A percentile compares a stretch with the other conserved stretches of the same genome.
These are phyloP conservation scores for Erebia ligea DNA, from an alignment of 2,888 invertebrate species.

Conservation along the genomic window DNA sequence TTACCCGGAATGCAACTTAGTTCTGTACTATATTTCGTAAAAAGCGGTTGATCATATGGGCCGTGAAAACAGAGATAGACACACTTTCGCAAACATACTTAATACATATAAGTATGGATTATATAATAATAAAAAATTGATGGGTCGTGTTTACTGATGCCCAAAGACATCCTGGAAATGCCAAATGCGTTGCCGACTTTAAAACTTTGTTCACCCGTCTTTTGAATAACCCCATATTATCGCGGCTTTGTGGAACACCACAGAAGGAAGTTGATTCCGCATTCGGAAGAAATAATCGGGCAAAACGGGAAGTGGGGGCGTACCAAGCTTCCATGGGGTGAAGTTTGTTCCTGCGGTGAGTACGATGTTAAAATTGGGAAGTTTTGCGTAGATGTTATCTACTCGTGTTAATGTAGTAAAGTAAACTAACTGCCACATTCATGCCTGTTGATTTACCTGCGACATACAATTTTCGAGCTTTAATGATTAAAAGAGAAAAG, in stretches of 20 bases:
- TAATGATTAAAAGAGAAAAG: too few relatives aligned
- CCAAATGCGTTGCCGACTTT: not conserved
- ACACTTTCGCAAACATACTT: too few relatives aligned
- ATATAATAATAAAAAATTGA: not conserved
- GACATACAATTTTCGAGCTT: too few relatives aligned
- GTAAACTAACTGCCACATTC: not conserved
- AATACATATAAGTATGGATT: not conserved
- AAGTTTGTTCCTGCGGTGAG: slow-evolving; percentile 7
- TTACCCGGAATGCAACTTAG: too few relatives aligned
- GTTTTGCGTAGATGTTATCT: slow-evolving; percentile 1
- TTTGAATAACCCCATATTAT: slow-evolving; percentile 17
- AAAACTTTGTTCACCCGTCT: slow-evolving; percentile 4
- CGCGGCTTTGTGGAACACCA: slow-evolving; percentile 16
- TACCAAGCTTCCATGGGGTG: slow-evolving; percentile 6
- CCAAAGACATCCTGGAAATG: not conserved
- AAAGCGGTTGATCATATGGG: too few relatives aligned
- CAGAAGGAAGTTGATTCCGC: slow-evolving; percentile 16
- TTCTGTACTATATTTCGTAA: too few relatives aligned
- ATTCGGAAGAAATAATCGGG: slow-evolving; percentile 20
- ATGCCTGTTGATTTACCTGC: not conserved
- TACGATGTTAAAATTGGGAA: slow-evolving; percentile 10
- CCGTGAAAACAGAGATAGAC: too few relatives aligned
- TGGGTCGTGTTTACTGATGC: not conserved
- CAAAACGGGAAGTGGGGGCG: not conserved
- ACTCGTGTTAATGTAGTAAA: not conserved